Base-by-base conservation (phyloP, 2,888 invertebrate genomes). In the Phaonia tiefii region DNA sequence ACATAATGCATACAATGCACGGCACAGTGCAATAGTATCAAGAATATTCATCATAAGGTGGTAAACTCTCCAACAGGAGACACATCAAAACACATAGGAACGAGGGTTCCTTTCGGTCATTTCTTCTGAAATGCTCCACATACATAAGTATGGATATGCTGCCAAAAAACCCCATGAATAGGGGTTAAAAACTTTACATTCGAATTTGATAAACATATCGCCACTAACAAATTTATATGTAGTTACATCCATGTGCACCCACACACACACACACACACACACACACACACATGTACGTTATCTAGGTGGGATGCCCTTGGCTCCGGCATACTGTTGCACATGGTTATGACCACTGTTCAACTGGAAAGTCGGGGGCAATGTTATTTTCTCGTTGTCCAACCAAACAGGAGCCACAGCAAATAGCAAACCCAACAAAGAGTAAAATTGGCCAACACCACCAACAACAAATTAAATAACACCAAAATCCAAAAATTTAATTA, bases 401-500 rank as follows among this genome's bases (percentile, higher is more conserved):
- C 31, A 31, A 58, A n/a, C 26, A 20, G 31, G 20, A 63, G 10
- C n/a, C 31, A 58, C 15, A 25, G 20, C 44, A 37, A 71, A 70
- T 0, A 56, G 0, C 10, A 54, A 58, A 39, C 31, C 8, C 10
- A 51, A 42, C 17, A 69, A 39, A 17, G 67, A 72, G 31, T 25
- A n/a, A 51, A 66, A 11, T 5, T 26, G 72, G 25, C 15, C 13
- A 37, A 15, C 65, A 39, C 65, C 70, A 69, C 49, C 42, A 42
- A 74, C 31, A 74, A 74, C 39, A 54, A 66, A 42, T 70, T 26
- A 70, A 70, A 73, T 73, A 76, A 37, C 69, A 80, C 71, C 66
- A 37, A 74, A 66, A 74, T 49, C 73, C 76, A 76, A 76, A 82
- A 79, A 82, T 82, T 82, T 79, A 82, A 82, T 82, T 82, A 82